A percentile compares a stretch with the other conserved stretches of the same genome.
Conservation (phyloP, 2,888 invertebrate genomes). For the Cataglyphis altisquamis region DNA sequence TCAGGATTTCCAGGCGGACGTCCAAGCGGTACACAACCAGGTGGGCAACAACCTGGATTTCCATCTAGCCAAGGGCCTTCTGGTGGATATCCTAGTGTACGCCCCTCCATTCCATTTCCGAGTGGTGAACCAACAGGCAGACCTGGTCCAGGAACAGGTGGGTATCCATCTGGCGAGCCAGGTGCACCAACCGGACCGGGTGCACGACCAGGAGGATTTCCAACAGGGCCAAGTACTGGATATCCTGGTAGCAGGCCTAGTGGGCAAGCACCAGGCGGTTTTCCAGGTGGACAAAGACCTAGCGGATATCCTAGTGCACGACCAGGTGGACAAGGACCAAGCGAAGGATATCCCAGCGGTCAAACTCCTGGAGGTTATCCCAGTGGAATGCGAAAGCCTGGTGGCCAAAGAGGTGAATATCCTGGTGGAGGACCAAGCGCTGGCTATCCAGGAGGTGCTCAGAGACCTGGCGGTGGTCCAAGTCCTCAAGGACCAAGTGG, state of each 20-base stretch:
- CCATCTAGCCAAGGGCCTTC: constrained; percentile 64
- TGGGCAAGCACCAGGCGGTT: constrained; percentile 64
- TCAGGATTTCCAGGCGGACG: constrained; percentile 76
- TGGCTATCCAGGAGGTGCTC: constrained; percentile 68
- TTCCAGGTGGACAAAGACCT: constrained; percentile 59
- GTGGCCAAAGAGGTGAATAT: constrained; percentile 70
- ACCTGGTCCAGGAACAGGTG: constrained; percentile 59
- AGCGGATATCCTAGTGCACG: constrained; percentile 66
- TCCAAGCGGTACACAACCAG: constrained; percentile 61
- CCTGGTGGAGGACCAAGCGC: constrained; percentile 68
- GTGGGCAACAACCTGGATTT: constrained; percentile 59
- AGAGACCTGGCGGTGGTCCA: constrained; percentile 67
- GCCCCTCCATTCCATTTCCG: constrained; percentile 75
- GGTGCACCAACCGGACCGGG: constrained; percentile 64
- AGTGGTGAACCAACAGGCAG: constrained; percentile 64
- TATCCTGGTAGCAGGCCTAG: constrained; percentile 68
- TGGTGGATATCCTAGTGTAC: constrained; percentile 76
- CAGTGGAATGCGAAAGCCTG: constrained; percentile 77
- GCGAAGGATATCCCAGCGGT: constrained; percentile 64
- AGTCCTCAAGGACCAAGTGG: constrained; percentile 61
- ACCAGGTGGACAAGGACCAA: constrained; percentile 70
- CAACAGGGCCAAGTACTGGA: constrained; percentile 60
- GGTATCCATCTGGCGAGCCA: constrained; percentile 65
- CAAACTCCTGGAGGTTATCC: constrained; percentile 68
- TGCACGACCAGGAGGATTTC: constrained; percentile 51